These are phyloP conservation scores for Bettongia penicillata DNA, from an alignment of 2,113 vertebrate genomes.

Conservation along the genomic window DNA sequence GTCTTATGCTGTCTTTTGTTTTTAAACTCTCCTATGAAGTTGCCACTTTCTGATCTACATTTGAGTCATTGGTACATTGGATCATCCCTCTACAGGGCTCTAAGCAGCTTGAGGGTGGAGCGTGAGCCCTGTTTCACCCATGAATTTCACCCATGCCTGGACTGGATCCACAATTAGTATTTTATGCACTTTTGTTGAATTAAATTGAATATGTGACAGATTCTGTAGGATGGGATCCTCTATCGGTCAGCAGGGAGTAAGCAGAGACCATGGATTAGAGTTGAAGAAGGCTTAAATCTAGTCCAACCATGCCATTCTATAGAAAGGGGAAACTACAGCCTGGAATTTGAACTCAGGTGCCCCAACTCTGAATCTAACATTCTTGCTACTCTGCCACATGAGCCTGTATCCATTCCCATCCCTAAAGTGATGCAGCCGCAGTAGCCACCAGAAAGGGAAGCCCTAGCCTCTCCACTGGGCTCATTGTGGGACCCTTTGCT, in stretches of 20 bases:
- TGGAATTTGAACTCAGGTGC: not conserved
- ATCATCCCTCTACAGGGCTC: not conserved
- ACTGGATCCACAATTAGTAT: not conserved
- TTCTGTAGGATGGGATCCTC: not conserved
- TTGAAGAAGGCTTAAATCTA: not conserved
- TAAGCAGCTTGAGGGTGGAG: not conserved
- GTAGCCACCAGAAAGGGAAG: not conserved
- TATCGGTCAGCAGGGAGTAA: not conserved
- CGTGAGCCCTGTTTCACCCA: not conserved
- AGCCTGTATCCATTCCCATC: too few relatives aligned
- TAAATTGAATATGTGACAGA: not conserved
- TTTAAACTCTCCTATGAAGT: not conserved
- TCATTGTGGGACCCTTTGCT: not conserved
- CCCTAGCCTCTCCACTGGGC: too few relatives aligned
- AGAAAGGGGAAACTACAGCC: not conserved
- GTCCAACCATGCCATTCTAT: not conserved
- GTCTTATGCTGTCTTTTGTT: not conserved
- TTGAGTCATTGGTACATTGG: not conserved
- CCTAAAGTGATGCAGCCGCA: not conserved
- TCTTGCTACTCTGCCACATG: not conserved
- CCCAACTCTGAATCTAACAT: not conserved
- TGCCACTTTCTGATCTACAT: not conserved
- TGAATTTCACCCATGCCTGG: not conserved
- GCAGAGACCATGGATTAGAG: not conserved
- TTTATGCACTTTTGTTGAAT: not conserved